Conservation (phyloP, 2,888 invertebrate species). For the Drosophila borborema region DNA sequence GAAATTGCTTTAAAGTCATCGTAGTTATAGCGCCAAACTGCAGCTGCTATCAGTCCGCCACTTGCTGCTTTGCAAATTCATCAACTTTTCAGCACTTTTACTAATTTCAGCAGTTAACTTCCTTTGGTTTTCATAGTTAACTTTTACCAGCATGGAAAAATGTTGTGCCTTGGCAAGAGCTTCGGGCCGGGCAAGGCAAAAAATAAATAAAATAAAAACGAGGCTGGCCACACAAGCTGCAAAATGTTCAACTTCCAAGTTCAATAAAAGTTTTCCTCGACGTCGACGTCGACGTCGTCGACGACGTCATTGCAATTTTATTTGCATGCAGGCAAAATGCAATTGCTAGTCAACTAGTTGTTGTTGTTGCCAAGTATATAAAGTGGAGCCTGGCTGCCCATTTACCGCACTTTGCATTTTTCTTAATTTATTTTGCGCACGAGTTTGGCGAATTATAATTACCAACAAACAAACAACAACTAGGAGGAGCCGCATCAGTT, state of each 20-base stretch:
- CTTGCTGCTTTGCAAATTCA: conserved; percentile 68
- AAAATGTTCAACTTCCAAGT: conserved; percentile 70
- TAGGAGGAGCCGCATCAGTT: conserved; percentile 23
- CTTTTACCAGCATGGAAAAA: conserved; percentile 82
- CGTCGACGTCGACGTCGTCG: conserved; percentile 41
- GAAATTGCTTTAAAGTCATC: conserved; percentile 5
- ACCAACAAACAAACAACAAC: conserved; percentile 57
- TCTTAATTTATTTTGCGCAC: conserved; percentile 82
- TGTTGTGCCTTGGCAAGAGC: conserved; percentile 72
- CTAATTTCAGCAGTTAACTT: conserved; percentile 84
- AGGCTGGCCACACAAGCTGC: conserved; percentile 30
- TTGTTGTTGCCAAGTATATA: conserved; percentile 25
- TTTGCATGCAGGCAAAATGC: conserved; percentile 77
- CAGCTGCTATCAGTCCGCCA: conserved; percentile 24
- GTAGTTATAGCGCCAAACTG: conserved; percentile 17
- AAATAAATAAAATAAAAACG: neutral
- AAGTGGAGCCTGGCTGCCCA: conserved; percentile 28
- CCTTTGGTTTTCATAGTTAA: conserved; percentile 84
- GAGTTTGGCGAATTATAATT: conserved; percentile 76
- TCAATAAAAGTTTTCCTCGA: conserved; percentile 79
- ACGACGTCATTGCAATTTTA: conserved; percentile 64
- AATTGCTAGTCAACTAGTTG: conserved; percentile 50
- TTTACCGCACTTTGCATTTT: conserved; percentile 66
- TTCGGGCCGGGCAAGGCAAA: conserved; percentile 3
- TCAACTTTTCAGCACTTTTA: conserved; percentile 83